phyloP scores from a whole-genome alignment of 1,140 invertebrate species.

The Drosophila parvula region DNA sequence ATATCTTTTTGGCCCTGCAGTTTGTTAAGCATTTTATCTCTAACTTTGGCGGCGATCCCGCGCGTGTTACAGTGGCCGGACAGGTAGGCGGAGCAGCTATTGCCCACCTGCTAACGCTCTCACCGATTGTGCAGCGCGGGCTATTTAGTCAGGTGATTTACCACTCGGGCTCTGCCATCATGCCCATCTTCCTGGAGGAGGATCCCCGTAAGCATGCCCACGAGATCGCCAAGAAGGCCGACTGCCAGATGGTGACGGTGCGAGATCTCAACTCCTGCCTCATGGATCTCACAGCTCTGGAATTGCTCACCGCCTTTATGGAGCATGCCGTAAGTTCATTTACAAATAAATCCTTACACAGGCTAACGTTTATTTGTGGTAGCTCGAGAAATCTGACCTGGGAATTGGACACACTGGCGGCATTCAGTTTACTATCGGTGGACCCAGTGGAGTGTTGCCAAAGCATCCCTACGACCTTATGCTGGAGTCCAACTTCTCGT shows the following conservation, averaged over 20 bases:
- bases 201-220: constrained; percentile 77
- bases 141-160: constrained; percentile 81
- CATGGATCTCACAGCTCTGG: constrained; percentile 71
- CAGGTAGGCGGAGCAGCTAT: constrained; percentile 86
- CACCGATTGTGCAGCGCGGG: constrained; percentile 77
- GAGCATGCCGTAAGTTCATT: constrained; percentile 67
- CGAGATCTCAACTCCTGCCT: constrained; percentile 75
- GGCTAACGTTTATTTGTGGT: not conserved
- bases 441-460: constrained; percentile 75
- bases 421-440: constrained; percentile 82
- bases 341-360: no score
- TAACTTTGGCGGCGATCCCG: constrained; percentile 88
- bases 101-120: constrained; percentile 84
- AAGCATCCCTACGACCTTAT: constrained; percentile 80
- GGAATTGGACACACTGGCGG: constrained; percentile 81
- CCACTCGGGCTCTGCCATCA: constrained; percentile 79
- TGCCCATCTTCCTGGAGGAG: constrained; percentile 80
- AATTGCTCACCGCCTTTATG: constrained; percentile 78
- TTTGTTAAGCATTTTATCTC: constrained; percentile 88
- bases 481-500: constrained; percentile 76
- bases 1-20: constrained; percentile 87
- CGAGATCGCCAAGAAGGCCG: constrained; percentile 71
- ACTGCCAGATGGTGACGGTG: constrained; percentile 74
- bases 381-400: constrained; percentile 79
- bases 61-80: constrained; percentile 86